phyloP scores from a whole-genome alignment of 2,113 vertebrate genomes.

The Clarias macrocephalus region DNA sequence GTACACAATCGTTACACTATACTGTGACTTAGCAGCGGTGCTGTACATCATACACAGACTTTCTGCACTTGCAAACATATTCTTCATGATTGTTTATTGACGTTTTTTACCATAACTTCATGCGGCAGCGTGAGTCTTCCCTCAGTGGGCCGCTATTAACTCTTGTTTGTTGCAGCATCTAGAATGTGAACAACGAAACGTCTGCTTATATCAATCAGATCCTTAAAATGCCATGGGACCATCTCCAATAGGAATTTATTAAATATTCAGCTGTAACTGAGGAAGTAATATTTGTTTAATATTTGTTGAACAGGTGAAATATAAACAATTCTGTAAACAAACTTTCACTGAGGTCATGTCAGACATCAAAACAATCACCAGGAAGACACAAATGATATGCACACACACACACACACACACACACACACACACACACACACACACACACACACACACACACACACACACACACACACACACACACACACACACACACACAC shows the following conservation, averaged over 20 bases:
- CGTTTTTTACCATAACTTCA: not conserved
- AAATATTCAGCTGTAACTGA: too few relatives aligned
- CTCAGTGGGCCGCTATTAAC: not conserved
- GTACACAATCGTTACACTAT: too few relatives aligned
- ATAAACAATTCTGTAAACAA: too few relatives aligned
- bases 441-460: not conserved
- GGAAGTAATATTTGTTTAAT: too few relatives aligned
- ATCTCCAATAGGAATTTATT: too few relatives aligned
- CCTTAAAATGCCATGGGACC: too few relatives aligned
- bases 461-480: not conserved
- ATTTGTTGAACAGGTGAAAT: too few relatives aligned
- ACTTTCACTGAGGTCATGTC: too few relatives aligned
- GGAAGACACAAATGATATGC: not conserved
- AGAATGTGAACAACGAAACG: not conserved
- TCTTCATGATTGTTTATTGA: not conserved
- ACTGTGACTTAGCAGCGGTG: too few relatives aligned
- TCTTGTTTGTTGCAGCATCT: not conserved
- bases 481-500: not conserved
- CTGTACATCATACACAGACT: too few relatives aligned
- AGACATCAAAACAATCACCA: too few relatives aligned
- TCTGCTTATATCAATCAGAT: not conserved
- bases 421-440: not conserved
- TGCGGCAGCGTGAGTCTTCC: not conserved
- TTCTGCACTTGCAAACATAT: not conserved
- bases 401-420: not conserved